Evolutionary conservation across 2,113 vertebrate species (phyloP), one percentile per base, ranked within the genome.

Genomic region (Cyanoramphus novaezelandiae): DNA sequence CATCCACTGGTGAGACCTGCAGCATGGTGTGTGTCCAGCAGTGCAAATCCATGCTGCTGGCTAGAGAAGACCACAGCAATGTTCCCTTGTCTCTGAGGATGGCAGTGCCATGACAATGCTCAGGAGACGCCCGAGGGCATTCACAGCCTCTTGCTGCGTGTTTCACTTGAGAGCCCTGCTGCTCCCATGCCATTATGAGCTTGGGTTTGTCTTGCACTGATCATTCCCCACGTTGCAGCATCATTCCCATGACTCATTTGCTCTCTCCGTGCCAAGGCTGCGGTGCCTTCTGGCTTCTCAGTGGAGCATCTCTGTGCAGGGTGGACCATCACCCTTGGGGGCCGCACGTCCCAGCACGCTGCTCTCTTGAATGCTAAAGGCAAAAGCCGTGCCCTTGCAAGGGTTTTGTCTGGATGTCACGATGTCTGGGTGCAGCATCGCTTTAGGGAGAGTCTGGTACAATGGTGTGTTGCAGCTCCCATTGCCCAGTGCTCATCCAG

Each of bases 401-500:
- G 37, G 13, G 25, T 9, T 47, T 49, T 20, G 23, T 4, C 31
- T 35, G 67, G 63, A 4, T 11, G 53, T 21, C 4, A 4, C 2
- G 3, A 7, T 25, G 25, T 23, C 68, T 8, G 63, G 4, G 33
- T 5, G 33, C 43, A 21, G 49, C 41, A 6, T 5, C 16, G 43
- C 74, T 19, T 24, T 2, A 18, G 57, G 24, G 12, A 33, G 44
- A 23, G 19, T 1, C 24, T 1, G 4, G 33, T 13, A 5, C 1
- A 1, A 17, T 1, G 17, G 2, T 29, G 43, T 13, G 5, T 23
- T 18, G 25, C 25, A 23, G 46, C 47, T 81, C 60, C 53, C 17
- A 0, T 18, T 19, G 65, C 41, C 50, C 52, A 5, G n/a, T 5
- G 1, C 13, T 24, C 2, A 0, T 1, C 25, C 0, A 1, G 53